A percentile compares a stretch with the other conserved stretches of the same genome.
phyloP scores from a whole-genome alignment of 2,888 invertebrate species.

The Elmis aenea region DNA sequence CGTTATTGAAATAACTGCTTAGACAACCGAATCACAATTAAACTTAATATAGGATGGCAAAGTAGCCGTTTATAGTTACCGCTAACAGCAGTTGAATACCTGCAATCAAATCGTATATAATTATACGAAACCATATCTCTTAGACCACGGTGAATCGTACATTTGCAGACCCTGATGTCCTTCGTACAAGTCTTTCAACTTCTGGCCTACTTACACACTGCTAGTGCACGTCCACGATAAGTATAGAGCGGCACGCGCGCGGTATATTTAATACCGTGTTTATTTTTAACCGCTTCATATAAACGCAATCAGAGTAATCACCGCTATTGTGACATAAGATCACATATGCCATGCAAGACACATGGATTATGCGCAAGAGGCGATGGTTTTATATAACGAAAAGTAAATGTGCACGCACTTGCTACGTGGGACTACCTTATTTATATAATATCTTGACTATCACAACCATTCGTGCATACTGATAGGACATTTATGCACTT shows the following conservation, averaged over 20 bases:
- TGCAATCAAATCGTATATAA: conserved; percentile 30
- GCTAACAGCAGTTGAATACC: too few relatives aligned
- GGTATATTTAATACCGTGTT: conserved; percentile 17
- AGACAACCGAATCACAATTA: too few relatives aligned
- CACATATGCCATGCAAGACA: conserved; percentile 26
- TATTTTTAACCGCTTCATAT: conserved; percentile 31
- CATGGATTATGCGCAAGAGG: conserved; percentile 20
- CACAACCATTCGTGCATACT: conserved; percentile 7
- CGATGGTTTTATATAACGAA: conserved; percentile 17
- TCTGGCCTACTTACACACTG: conserved; percentile 46
- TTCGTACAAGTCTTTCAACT: conserved; percentile 68
- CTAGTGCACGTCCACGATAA: conserved; percentile 31
- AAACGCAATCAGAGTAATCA: conserved; percentile 24
- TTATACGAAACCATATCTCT: conserved; percentile 35
- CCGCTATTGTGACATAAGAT: conserved; percentile 39
- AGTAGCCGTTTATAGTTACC: too few relatives aligned
- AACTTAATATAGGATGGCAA: too few relatives aligned
- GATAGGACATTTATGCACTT: conserved; percentile 10
- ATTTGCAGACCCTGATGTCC: conserved; percentile 57
- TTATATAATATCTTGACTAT: conserved; percentile 5
- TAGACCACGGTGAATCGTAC: conserved; percentile 41
- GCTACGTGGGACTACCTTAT: conserved; percentile 8
- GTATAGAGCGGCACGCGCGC: conserved; percentile 29
- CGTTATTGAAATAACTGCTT: too few relatives aligned
- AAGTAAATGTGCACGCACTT: conserved; percentile 7